These are phyloP conservation scores for Gari tellinella DNA, from an alignment of 2,888 invertebrate genomes.

Conservation along the genomic window DNA sequence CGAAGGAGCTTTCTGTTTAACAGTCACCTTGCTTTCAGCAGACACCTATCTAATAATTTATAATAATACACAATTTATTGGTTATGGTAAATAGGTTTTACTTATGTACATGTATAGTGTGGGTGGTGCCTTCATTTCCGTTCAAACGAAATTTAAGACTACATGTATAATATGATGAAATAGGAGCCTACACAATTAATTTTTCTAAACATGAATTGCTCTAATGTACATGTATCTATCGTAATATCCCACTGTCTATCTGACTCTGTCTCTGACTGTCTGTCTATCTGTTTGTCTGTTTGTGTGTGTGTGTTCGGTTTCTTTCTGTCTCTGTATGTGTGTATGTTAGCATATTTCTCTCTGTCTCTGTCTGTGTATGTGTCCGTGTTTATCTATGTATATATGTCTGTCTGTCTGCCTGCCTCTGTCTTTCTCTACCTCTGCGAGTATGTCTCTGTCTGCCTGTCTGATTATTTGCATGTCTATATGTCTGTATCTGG, in stretches of 20 bases:
- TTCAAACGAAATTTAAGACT: no score
- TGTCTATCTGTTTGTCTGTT: not conserved
- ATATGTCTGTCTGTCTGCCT: not conserved
- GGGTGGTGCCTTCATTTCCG: no score
- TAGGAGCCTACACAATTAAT: no score
- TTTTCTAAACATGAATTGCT: no score
- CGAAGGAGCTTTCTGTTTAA: no score
- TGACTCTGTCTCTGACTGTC: slow-evolving; percentile 1
- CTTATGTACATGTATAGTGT: no score
- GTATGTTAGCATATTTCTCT: not conserved
- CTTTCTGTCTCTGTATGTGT: not conserved
- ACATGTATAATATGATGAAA: no score
- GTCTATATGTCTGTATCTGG: not conserved
- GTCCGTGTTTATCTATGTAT: not conserved
- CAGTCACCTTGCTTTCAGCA: no score
- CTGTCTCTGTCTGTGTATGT: not conserved
- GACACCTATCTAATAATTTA: no score
- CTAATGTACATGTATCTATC: no score
- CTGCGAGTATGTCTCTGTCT: not conserved
- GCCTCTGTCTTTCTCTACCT: not conserved
- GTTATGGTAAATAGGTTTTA: no score
- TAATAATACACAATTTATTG: no score
- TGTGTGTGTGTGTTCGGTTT: not conserved
- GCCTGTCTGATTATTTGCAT: not conserved
- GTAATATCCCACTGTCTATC: not conserved